Base-by-base conservation (phyloP, 2,113 vertebrate species). In the Siphamia tubifer region DNA sequence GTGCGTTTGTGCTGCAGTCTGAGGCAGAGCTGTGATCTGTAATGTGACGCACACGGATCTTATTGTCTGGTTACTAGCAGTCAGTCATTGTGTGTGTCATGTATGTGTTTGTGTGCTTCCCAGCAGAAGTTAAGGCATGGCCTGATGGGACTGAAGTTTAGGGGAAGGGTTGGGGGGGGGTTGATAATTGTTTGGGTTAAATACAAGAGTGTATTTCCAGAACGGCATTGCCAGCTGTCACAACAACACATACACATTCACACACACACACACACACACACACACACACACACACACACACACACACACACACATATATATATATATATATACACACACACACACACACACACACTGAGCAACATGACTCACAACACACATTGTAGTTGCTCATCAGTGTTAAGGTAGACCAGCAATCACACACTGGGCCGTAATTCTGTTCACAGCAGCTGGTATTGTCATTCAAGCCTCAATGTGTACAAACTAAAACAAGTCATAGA, bases 181-280 rank as follows among this genome's bases (percentile, higher is more conserved):
- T 30, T 49, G 77, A 65, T 79, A 75, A 84, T 81, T 81, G 79
- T 68, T 77, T 62, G 69, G 56, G 42, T 82, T 77, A 75, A 74
- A 82, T 73, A 35, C 62, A 57, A 73, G 66, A 74, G 73, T 86
- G 68, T 90, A 87, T 91, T 71, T 91, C 79, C 32, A 87, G 84
- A 74, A 67, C 52, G 30, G 57, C 83, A 86, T 87, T 81, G 66
- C 75, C 89, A 90, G 87, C 89, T 92, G 90, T 89, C 81, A 66
- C 68, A 77, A 61, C 61, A 63, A 56, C 48, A 68, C 48, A 36
- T 35, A 44, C 42, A 47, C 64, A 36, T 19, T 48, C 68, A 40
- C 51, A 36, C 43, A 40, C 34, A 38, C 39, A 54, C 48, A n/a
- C 35, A n/a, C 38, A 31, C 45, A 34, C 34, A 19, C 32, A 54